phyloP scores from a whole-genome alignment of 2,113 vertebrate genomes.

The Archilochus colubris region DNA sequence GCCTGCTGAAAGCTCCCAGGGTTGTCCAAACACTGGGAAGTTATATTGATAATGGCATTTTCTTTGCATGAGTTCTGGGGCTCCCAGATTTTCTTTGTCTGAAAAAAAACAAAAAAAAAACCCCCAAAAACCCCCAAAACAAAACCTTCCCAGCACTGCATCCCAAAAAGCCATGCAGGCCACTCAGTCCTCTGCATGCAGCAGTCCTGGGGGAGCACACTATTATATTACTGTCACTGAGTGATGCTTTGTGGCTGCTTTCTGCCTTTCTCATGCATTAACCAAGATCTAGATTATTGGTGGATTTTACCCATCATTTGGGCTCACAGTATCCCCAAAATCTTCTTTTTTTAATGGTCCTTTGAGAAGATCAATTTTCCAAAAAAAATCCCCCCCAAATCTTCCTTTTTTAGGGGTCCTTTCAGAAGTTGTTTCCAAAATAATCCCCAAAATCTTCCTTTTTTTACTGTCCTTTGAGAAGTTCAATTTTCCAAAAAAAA shows the following conservation, averaged over 20 bases:
- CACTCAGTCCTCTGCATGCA: background rate
- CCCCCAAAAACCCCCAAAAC: too few species aligned
- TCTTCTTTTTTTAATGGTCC: background rate
- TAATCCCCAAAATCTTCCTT: background rate
- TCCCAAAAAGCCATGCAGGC: constrained; percentile 22
- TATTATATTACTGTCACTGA: constrained; percentile 41
- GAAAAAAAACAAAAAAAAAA: background rate
- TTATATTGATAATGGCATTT: constrained; percentile 57
- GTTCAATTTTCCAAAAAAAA: too few species aligned
- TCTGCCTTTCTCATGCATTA: constrained; percentile 20
- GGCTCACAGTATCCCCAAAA: background rate
- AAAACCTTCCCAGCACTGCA: background rate
- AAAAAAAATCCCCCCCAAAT: background rate
- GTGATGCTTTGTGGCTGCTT: constrained; percentile 27
- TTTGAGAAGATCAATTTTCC: background rate
- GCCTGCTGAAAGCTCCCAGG: constrained; percentile 58
- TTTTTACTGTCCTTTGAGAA: background rate
- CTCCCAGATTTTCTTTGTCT: constrained; percentile 52
- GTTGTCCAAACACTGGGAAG: constrained; percentile 36
- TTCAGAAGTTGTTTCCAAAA: background rate
- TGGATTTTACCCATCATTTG: background rate
- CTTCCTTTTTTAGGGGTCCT: background rate
- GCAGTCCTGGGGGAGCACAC: background rate
- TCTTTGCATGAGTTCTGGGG: constrained; percentile 56
- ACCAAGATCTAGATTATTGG: background rate